Conservation (phyloP, 2,113 vertebrate species). For the Dendropsophus ebraccatus region DNA sequence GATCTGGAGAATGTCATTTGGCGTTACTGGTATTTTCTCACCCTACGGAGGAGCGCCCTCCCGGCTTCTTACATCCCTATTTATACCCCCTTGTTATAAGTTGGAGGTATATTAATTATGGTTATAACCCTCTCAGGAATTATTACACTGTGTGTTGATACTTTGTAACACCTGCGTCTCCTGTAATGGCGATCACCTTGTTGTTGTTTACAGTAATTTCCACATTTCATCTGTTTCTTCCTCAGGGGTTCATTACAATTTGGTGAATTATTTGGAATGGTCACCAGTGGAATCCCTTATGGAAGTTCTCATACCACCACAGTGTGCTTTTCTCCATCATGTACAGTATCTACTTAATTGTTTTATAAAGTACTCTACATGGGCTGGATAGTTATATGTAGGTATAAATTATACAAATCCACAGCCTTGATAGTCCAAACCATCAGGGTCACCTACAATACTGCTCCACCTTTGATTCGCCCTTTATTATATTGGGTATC, state of each 20-base stretch:
- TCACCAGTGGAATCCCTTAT: not conserved
- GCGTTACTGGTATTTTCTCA: not conserved
- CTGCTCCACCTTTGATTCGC: too few relatives aligned
- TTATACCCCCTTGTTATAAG: not conserved
- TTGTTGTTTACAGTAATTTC: not conserved
- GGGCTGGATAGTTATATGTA: not conserved
- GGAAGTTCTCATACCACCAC: not conserved
- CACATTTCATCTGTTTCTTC: not conserved
- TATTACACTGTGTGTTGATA: not conserved
- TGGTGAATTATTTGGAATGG: not conserved
- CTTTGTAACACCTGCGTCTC: not conserved
- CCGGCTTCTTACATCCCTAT: not conserved
- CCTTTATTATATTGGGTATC: too few relatives aligned
- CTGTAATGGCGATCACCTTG: not conserved
- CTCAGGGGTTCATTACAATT: not conserved
- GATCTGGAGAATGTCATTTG: not conserved
- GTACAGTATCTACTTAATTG: too few relatives aligned
- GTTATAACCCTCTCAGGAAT: not conserved
- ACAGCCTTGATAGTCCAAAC: too few relatives aligned
- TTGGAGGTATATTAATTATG: not conserved
- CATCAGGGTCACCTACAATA: too few relatives aligned
- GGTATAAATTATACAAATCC: too few relatives aligned
- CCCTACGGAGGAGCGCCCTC: not conserved
- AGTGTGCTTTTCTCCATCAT: not conserved
- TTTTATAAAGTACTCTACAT: not conserved